Evolutionary conservation across 1,140 invertebrate species (phyloP), one percentile per base, ranked within the genome.

Genomic region (Musca domestica): DNA sequence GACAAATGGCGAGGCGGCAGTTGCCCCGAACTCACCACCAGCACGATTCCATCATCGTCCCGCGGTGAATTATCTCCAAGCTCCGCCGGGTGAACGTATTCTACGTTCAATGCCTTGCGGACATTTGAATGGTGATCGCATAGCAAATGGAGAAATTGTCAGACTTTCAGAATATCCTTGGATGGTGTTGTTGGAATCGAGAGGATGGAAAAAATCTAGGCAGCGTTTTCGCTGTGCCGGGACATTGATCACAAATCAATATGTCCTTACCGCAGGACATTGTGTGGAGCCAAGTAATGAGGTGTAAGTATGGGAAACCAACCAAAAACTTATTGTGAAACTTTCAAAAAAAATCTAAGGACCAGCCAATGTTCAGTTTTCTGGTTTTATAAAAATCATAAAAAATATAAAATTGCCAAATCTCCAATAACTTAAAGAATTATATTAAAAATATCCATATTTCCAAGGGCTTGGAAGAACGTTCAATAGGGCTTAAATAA

Each of bases 231-330:
- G 68, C 0, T 81, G 80, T 58, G 84, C 83, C 30, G 84, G 84
- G 14, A 82, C 82, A 10, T 67, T 85, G 30, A 85, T 85, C 51
- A 84, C 73, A 61, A 74, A 78, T 23, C 75, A 77, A 65, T 84
- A 84, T 70, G 76, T 85, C 19, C 66, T 85, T 7, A 94, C 93
- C 0, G 93, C 93, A 0, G 91, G 90, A 5, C 77, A 81, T 63
- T 81, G 79, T 70, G 69, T 74, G 10, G 54, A 64, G 2, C 9
- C 66, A 0, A 64, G 27, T 17, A 41, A 64, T 48, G 61, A 64
- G n/a, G 17, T 64, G 61, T 64, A 10, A 46, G 61, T 20, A 34
- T 2, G 17, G n/a, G 6, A 19, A 19, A 9, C 3, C 27, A 30
- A 30, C n/a, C n/a, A 30, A 30, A 30, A 30, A 41, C 34, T 10